Conservation (phyloP, 2,113 vertebrate genomes). For the Excalfactoria chinensis region DNA sequence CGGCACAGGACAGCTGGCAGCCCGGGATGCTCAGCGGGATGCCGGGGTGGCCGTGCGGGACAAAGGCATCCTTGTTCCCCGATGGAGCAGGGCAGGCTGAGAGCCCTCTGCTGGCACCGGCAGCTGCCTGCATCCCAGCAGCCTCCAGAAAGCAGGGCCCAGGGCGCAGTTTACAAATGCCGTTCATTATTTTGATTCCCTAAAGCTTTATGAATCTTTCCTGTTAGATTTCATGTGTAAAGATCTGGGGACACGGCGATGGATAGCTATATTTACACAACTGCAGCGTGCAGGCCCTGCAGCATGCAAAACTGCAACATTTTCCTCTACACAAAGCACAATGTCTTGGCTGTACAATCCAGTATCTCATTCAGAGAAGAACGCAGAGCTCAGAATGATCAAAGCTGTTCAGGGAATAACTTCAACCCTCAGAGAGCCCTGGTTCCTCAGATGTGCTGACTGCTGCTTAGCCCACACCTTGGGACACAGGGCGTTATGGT, state of each 20-base stretch:
- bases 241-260: background rate
- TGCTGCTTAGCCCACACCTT: background rate
- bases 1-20: background rate
- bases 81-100: background rate
- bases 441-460: rapidly evolving
- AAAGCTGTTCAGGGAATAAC: background rate
- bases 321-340: background rate
- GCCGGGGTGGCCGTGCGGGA: rapidly evolving
- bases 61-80: background rate
- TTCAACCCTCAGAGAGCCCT: background rate
- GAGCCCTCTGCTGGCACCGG: constrained; percentile 27
- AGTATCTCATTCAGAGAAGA: background rate
- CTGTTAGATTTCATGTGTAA: background rate
- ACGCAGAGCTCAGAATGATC: background rate
- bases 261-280: background rate
- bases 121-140: background rate
- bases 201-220: background rate
- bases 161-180: background rate
- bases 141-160: background rate
- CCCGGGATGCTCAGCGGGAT: rapidly evolving
- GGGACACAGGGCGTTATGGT: rapidly evolving
- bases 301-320: background rate
- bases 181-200: background rate
- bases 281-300: background rate
- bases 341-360: background rate